These are phyloP conservation scores for Boloria selene DNA, from an alignment of 2,888 invertebrate genomes.

Conservation along the genomic window DNA sequence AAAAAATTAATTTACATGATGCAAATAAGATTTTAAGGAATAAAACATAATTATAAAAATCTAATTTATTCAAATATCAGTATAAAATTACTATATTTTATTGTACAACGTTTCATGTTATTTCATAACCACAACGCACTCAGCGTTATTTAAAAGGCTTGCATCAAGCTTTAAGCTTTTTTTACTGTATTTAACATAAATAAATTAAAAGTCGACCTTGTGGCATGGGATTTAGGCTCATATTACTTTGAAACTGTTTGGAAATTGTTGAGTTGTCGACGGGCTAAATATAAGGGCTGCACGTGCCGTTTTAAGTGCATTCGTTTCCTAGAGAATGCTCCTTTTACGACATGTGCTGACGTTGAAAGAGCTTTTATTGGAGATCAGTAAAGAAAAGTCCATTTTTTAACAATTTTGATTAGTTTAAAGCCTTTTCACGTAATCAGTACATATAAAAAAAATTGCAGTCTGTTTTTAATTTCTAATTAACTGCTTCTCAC, in stretches of 20 bases:
- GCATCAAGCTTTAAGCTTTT: slow-evolving; percentile 32
- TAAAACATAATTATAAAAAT: not conserved
- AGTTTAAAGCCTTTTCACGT: not conserved
- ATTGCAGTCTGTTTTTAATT: too few relatives aligned
- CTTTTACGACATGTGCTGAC: slow-evolving; percentile 42
- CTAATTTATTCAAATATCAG: not conserved
- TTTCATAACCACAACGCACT: slow-evolving; percentile 3
- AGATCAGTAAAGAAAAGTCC: slow-evolving; percentile 22
- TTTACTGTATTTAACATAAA: slow-evolving; percentile 16
- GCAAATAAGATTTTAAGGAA: too few relatives aligned
- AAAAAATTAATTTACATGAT: too few relatives aligned
- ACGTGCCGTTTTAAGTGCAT: slow-evolving; percentile 44
- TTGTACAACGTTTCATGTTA: slow-evolving; percentile 15
- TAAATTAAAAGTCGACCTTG: slow-evolving; percentile 19
- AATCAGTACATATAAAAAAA: too few relatives aligned
- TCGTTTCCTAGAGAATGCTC: slow-evolving; percentile 43
- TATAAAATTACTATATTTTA: not conserved
- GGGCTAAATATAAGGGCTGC: slow-evolving; percentile 40
- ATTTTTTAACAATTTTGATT: slow-evolving; percentile 6
- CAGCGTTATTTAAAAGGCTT: slow-evolving; percentile 28
- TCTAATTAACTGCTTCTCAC: too few relatives aligned
- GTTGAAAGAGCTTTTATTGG: slow-evolving; percentile 38
- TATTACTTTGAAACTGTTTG: slow-evolving; percentile 12
- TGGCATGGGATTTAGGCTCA: slow-evolving; percentile 10
- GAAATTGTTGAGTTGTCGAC: slow-evolving; percentile 35